Evolutionary conservation across 2,888 invertebrate genomes (phyloP).

Genomic region (Zelleria hepariella): DNA sequence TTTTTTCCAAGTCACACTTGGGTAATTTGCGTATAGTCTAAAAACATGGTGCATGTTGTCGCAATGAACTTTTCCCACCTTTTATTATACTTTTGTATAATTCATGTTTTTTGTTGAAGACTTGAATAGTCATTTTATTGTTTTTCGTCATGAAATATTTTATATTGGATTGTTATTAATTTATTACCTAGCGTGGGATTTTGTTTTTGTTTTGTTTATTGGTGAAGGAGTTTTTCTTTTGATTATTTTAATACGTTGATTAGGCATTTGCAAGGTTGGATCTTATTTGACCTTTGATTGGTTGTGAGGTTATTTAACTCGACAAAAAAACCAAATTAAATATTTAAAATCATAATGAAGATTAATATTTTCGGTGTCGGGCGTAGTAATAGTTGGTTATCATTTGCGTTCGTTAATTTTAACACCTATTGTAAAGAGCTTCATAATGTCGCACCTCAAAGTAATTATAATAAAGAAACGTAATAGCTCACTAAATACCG

Average conservation of each 20-base stretch:
- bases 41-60: not conserved
- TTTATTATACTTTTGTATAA: not conserved
- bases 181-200: not conserved
- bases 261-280: too few species aligned
- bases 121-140: not conserved
- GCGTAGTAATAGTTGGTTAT: too few species aligned
- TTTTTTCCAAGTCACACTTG: too few species aligned
- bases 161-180: not conserved
- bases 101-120: not conserved
- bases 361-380: too few species aligned
- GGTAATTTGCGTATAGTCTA: not conserved
- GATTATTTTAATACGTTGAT: too few species aligned
- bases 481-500: not conserved
- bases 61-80: not conserved
- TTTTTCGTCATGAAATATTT: not conserved
- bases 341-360: too few species aligned
- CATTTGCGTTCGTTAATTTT: too few species aligned
- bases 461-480: not conserved
- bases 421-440: not conserved
- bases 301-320: too few species aligned
- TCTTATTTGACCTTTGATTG: too few species aligned
- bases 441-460: not conserved
- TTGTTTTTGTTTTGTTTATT: not conserved
- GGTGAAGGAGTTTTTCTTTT: not conserved
- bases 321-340: too few species aligned